Conservation (phyloP, 2,888 invertebrate genomes). For the Caenorhabditis afra region DNA sequence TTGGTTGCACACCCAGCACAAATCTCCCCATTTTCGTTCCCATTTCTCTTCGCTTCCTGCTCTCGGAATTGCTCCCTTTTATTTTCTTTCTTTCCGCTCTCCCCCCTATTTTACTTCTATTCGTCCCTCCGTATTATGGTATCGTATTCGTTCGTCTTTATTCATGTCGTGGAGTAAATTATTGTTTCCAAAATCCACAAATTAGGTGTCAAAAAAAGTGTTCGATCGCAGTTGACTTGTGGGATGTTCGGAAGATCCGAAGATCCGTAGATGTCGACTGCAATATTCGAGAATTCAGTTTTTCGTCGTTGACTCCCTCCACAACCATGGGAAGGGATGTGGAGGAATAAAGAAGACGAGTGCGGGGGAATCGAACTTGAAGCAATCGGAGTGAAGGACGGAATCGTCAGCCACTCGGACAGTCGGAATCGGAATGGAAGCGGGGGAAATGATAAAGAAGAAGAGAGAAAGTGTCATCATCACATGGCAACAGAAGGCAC, state of each 20-base stretch:
- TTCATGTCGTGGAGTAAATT: slow-evolving; percentile 39
- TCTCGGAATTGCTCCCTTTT: background rate
- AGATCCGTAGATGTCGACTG: too few species aligned
- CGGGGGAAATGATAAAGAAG: too few species aligned
- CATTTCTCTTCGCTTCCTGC: slow-evolving; percentile 28
- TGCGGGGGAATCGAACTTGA: too few species aligned
- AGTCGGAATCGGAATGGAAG: too few species aligned
- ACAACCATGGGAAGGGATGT: background rate
- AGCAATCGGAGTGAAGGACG: too few species aligned
- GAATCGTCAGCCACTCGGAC: too few species aligned
- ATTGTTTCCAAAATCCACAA: slow-evolving; percentile 18
- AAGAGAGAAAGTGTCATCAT: too few species aligned
- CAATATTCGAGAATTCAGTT: too few species aligned
- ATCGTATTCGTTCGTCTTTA: slow-evolving; percentile 24
- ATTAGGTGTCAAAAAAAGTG: background rate
- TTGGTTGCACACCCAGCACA: slow-evolving; percentile 34
- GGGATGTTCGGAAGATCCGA: background rate
- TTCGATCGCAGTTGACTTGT: background rate
- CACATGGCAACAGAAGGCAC: too few species aligned
- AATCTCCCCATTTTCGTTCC: slow-evolving; percentile 30
- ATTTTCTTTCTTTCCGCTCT: slow-evolving; percentile 15
- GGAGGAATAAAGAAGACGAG: background rate
- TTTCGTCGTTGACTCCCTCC: too few species aligned
- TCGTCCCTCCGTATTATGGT: slow-evolving; percentile 27
- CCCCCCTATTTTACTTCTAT: slow-evolving; percentile 1